Evolutionary conservation across 2,888 invertebrate species (phyloP), one percentile per base, ranked within the genome.

Genomic region (Taphrorychus bicolor): DNA sequence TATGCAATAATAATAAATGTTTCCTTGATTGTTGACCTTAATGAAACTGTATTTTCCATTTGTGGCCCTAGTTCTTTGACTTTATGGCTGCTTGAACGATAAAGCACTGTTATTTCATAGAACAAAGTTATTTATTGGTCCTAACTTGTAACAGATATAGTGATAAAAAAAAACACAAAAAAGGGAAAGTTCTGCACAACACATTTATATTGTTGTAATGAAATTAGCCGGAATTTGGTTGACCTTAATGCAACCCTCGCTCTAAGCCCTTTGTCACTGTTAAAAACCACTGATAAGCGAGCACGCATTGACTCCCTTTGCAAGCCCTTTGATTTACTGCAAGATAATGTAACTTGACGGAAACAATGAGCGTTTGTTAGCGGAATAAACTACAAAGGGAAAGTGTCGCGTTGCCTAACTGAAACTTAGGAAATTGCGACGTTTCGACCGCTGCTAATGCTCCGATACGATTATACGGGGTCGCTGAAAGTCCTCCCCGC

Each of bases 401-500:
- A 45, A 45, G 16, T 5, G 14, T 14, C 45, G 45, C 17, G 14
- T 17, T 45, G 45, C 45, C 16, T 45, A 16, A 45, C 11, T 45
- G 17, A 45, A 45, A 45, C 45, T 45, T 45, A 32, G 54, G 54
- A 54, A 54, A 54, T 54, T 17, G 54, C 40, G 24, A 32, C 5
- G 17, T 45, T 42, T 51, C 24, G 16, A 18, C 53, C 22, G 19
- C 23, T 59, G 42, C 52, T 53, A 64, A 64, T 57, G 45, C 52
- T 41, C 49, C 24, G 59, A 66, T 59, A 59, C 53, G 65, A 66
- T 66, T 59, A 51, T 18, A 53, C 54, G 59, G n/a, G 48, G 3
- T 22, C 16, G 59, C 19, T 53, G 74, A 76, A 74, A 72, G 71
- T 73, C 68, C 71, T 74, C 70, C 70, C 71, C 68, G 66, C 71